A percentile compares a stretch with the other conserved stretches of the same genome.
These are phyloP conservation scores for Protophormia terraenovae DNA, from an alignment of 2,888 invertebrate genomes.

Conservation along the genomic window DNA sequence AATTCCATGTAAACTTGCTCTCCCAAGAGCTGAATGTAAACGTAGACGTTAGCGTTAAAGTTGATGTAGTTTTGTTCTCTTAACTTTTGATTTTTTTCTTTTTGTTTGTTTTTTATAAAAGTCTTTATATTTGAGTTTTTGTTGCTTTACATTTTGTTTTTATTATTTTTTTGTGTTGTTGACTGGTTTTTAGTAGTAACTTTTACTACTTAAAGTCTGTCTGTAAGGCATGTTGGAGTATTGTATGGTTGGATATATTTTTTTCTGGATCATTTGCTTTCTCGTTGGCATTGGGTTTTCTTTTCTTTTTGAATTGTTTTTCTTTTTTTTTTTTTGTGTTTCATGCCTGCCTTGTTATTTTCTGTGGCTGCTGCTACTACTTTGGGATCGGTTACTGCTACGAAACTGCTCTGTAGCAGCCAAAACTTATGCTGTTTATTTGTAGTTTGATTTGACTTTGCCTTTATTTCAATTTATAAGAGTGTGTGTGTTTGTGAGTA, in stretches of 20 bases:
- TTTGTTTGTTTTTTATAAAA: neutral
- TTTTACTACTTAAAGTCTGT: conserved; percentile 47
- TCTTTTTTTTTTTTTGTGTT: conserved; percentile 8
- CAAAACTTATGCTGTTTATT: neutral
- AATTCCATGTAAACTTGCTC: neutral
- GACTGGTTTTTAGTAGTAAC: conserved; percentile 46
- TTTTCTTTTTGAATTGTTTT: too few relatives aligned
- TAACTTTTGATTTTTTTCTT: neutral
- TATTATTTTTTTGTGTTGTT: conserved; percentile 17
- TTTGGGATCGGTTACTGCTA: conserved; percentile 20
- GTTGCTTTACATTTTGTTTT: neutral
- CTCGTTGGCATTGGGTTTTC: conserved; percentile 50
- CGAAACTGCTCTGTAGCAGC: neutral
- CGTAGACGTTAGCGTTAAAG: neutral
- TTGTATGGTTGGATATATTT: conserved; percentile 40
- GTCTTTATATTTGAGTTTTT: conserved; percentile 19
- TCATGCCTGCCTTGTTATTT: conserved; percentile 17
- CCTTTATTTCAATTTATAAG: neutral
- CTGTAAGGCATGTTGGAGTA: conserved; percentile 31
- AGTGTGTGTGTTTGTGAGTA: conserved; percentile 29
- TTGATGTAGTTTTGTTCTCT: neutral
- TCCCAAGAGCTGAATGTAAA: neutral
- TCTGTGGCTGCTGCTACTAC: conserved; percentile 34
- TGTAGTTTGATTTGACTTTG: conserved; percentile 31
- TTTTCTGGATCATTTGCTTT: conserved; percentile 61